These are phyloP conservation scores for Cranoglanis bouderius DNA, from an alignment of 2,113 vertebrate genomes.

Conservation along the genomic window DNA sequence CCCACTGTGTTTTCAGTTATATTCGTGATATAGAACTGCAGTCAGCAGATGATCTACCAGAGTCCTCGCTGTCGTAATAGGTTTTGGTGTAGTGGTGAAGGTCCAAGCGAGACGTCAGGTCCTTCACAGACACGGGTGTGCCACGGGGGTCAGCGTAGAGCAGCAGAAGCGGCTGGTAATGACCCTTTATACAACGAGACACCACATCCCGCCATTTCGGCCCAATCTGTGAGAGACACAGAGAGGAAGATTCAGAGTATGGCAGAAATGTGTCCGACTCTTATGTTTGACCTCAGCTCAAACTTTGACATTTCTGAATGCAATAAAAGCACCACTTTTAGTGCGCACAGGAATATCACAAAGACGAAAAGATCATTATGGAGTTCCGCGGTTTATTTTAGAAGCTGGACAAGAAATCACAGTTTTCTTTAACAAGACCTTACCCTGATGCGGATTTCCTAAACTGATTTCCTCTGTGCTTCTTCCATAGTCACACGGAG, in stretches of 20 bases:
- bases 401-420: background rate
- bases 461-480: constrained; percentile 33
- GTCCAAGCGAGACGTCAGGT: constrained; percentile 80
- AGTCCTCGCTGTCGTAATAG: constrained; percentile 94
- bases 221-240: constrained; percentile 80
- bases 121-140: constrained; percentile 86
- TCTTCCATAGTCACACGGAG: constrained; percentile 22
- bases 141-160: constrained; percentile 95
- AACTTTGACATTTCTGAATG: background rate
- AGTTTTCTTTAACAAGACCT: constrained; percentile 12
- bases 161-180: constrained; percentile 94
- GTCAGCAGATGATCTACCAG: constrained; percentile 72
- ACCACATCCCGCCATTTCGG: constrained; percentile 98
- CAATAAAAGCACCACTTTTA: background rate
- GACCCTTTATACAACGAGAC: constrained; percentile 94
- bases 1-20: background rate
- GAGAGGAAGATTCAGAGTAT: background rate
- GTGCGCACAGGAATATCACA: background rate
- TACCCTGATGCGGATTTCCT: constrained; percentile 41
- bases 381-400: background rate
- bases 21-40: background rate
- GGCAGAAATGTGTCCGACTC: background rate
- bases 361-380: background rate
- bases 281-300: background rate
- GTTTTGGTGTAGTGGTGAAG: constrained; percentile 81